A percentile compares a stretch with the other conserved stretches of the same genome.
Conservation (phyloP, 2,113 vertebrate genomes). For the Corythornis vintsioides region DNA sequence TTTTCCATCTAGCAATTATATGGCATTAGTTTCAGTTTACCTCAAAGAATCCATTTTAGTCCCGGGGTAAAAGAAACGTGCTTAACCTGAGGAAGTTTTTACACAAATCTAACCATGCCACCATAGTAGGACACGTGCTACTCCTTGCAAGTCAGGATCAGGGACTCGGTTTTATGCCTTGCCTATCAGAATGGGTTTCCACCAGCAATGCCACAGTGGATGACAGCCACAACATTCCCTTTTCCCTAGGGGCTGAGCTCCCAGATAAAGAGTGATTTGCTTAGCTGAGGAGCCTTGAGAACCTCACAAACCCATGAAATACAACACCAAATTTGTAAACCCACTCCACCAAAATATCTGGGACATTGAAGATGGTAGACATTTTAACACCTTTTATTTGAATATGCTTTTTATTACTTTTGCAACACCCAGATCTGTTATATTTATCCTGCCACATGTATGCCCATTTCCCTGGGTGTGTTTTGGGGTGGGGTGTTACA, state of each 20-base stretch:
- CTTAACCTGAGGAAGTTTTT: neutral
- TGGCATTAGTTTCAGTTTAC: neutral
- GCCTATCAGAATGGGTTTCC: neutral
- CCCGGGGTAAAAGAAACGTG: accelerated
- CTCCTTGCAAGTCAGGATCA: neutral
- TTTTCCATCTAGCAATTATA: neutral
- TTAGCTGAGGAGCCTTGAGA: neutral
- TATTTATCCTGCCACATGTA: accelerated
- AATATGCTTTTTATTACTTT: neutral
- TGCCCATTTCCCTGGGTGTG: accelerated
- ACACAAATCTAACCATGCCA: neutral
- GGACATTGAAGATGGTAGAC: accelerated
- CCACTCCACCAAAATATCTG: neutral
- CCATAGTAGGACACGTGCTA: neutral
- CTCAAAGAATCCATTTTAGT: neutral
- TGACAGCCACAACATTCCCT: accelerated
- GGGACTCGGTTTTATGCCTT: neutral
- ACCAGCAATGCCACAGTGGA: neutral
- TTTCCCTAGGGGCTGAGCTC: neutral
- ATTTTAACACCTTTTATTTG: neutral
- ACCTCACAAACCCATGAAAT: neutral
- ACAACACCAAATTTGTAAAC: neutral
- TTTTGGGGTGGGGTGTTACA: neutral
- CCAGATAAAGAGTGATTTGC: neutral
- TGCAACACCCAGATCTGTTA: neutral